Evolutionary conservation across 2,797 vertebrate species (phyloP).

Genomic region (Pseudocheirus occidentalis): DNA sequence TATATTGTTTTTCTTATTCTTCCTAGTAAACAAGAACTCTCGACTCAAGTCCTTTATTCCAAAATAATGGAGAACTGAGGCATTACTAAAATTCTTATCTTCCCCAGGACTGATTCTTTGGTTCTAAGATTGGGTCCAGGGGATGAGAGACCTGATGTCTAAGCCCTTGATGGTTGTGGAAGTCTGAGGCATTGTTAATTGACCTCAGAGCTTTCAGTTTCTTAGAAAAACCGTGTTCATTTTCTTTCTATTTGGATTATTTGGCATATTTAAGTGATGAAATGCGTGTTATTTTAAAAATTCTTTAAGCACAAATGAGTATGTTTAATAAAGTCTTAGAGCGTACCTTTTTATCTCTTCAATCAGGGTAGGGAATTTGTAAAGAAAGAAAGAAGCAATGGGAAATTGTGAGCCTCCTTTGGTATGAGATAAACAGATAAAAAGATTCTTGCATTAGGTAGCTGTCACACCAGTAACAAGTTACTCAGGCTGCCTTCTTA

Average conservation of each 20-base stretch:
- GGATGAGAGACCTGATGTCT: not conserved
- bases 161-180: not conserved
- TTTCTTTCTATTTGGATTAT: not conserved
- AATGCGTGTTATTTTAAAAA: not conserved
- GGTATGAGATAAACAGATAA: not conserved
- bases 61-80: not conserved
- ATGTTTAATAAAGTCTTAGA: not conserved
- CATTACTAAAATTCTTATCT: not conserved
- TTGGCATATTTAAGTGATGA: not conserved
- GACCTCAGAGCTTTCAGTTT: not conserved
- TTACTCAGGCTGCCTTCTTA: not conserved
- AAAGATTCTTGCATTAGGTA: not conserved
- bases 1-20: not conserved
- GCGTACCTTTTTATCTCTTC: not conserved
- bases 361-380: not conserved
- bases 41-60: not conserved
- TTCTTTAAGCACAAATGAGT: not conserved
- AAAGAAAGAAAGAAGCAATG: not conserved
- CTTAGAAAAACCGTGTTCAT: not conserved
- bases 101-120: not conserved
- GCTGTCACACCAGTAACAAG: not conserved
- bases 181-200: not conserved
- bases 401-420: not conserved
- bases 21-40: not conserved
- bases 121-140: not conserved